Evolutionary conservation across 2,888 invertebrate species (phyloP), one percentile per base, ranked within the genome.

Genomic region (Atherix ibis): DNA sequence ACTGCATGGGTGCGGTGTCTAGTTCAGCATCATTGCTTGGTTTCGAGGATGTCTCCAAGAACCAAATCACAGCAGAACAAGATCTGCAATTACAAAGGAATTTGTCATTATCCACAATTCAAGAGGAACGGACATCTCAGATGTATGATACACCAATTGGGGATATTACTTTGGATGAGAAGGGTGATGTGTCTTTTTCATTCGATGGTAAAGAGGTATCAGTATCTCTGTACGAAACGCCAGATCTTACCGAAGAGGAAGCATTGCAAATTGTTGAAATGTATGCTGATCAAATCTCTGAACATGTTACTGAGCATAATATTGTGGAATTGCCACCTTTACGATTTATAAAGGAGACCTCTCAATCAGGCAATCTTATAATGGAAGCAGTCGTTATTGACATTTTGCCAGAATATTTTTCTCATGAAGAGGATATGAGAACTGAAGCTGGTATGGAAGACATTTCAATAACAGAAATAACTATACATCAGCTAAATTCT

Each of bases 341-440:
- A 47, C 67, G 88, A 40, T 89, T 89, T 56, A 76, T 83, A 1
- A 87, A 88, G 56, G 88, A 89, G 65, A 81, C 87, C 0, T 85
- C 87, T 0, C 83, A 78, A 6, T 83, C 85, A 1, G 85, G 87
- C 4, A 85, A 87, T 52, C 63, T 89, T 2, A 56, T 85, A 1
- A 85, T 89, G 84, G 88, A 89, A 62, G 89, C 89, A 0, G 80
- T 88, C 17, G 78, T 89, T 10, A 87, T 89, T 34, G 89, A 89
- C 43, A 84, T 89, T 1, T 76, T 81, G 0, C 82, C 84, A 2
- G 83, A 87, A 44, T 84, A 82, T 48, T 87, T 85, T 49, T 68
- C 70, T 1, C 75, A 75, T 3, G 78, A 76, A 44, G 83, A 85
- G 49, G 87, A 87, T 52, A 63, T 82, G 39, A 68, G 83, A 34